Evolutionary conservation across 2,888 invertebrate genomes (phyloP).

Genomic region (Antitype chi): DNA sequence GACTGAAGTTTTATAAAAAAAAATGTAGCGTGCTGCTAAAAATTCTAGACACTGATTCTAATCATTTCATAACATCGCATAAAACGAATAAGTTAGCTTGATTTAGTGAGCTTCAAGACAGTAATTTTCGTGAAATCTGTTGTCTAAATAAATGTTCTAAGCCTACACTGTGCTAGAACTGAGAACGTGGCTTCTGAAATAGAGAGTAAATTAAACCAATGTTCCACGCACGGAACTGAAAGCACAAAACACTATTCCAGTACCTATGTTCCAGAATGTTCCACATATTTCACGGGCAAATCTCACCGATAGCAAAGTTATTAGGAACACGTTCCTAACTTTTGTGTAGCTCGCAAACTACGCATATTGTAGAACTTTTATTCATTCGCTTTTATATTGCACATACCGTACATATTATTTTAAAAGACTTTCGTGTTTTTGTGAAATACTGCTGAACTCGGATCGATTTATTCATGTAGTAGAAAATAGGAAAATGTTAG

Average conservation of each 20-base stretch:
- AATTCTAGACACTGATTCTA: background rate
- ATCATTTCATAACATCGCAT: background rate
- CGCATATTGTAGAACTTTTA: conserved; percentile 60
- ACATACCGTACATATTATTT: conserved; percentile 44
- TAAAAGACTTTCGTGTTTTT: conserved; percentile 34
- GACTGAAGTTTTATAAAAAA: background rate
- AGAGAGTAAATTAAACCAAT: background rate
- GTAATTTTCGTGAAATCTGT: background rate
- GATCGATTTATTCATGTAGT: background rate
- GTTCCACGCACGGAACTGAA: background rate
- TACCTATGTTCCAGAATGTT: conserved; percentile 58
- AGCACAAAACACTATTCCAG: conserved; percentile 15
- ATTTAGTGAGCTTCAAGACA: background rate
- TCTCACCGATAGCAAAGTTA: conserved; percentile 66
- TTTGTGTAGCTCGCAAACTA: conserved; percentile 50
- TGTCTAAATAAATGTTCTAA: background rate
- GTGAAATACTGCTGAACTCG: background rate
- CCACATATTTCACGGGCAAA: conserved; percentile 64
- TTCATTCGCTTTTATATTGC: conserved; percentile 61
- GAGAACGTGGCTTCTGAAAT: background rate
- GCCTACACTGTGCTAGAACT: background rate
- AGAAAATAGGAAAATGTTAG: background rate
- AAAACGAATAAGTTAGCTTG: background rate
- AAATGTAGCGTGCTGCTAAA: background rate
- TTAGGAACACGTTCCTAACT: conserved; percentile 63